Evolutionary conservation across 2,113 vertebrate genomes (phyloP), one percentile per base, ranked within the genome.

Genomic region (Falcunculus frontatus): DNA sequence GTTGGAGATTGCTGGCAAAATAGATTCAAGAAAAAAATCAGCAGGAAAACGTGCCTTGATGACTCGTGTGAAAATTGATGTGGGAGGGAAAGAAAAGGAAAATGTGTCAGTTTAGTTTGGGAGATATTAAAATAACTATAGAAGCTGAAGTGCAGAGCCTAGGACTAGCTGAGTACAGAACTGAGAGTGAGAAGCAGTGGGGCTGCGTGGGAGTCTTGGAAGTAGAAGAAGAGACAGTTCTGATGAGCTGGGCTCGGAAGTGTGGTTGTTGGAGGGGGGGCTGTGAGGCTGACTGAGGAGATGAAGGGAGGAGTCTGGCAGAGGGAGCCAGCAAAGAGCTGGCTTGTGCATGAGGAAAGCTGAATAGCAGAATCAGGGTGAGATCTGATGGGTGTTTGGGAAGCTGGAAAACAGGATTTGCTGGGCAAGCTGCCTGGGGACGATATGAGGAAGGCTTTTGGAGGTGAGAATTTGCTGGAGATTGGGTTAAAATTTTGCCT

Each of bases 241-340:
- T 80, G 90, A 73, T 30, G 82, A 88, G 94, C 67, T 69, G 90
- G 23, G 63, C 79, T 95, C 1, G 5, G 90, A 95, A 93, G 46
- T 42, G 88, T 49, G 55, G 55, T 35, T 62, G 67, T 26, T 13
- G 13, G 53, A 53, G 62, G 15, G 46, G 41, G 67, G 35, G 63
- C 79, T 90, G 49, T 57, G 72, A 92, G 79, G 90, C 79, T 87
- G 82, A 41, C 53, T 93, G 79, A 94, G 92, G 92, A 87, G 79
- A 87, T 39, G 30, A n/a, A 85, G 70, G 95, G 94, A 93, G 95
- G 95, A 95, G 92, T 27, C 80, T 90, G 90, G 82, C 79, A 77
- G 59, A 3, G 29, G 32, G 50, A 93, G 49, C 65, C 78, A 49
- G 85, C 46, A 62, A 42, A 56, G 70, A 69, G 22, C 82, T 88